A percentile compares a stretch with the other conserved stretches of the same genome.
Evolutionary conservation across 53 echinoderm and acorn worm genomes (phyloP).

Genomic region (Apostichopus leukothele): DNA sequence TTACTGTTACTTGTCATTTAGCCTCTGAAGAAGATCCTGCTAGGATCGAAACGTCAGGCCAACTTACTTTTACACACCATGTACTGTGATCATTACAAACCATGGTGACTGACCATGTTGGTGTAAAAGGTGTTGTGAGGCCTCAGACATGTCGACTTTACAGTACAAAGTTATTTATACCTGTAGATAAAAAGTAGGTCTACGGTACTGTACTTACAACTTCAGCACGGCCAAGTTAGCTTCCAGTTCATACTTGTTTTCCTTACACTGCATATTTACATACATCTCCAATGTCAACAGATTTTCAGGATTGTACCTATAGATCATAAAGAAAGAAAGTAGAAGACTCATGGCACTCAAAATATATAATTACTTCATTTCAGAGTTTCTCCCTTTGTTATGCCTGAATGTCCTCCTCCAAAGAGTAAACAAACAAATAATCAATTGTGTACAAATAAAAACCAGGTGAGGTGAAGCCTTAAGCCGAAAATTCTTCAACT

Average conservation of each 20-base stretch:
- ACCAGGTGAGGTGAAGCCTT: background rate
- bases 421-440: background rate
- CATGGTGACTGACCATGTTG: no score
- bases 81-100: no score
- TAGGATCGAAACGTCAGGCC: no score
- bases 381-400: background rate
- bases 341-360: background rate
- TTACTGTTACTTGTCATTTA: no score
- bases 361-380: no score
- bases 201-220: constrained; percentile 66
- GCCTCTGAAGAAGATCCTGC: no score
- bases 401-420: background rate
- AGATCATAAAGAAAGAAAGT: background rate
- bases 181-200: no score
- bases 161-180: no score
- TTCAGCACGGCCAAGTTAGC: constrained; percentile 93
- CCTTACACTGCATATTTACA: constrained; percentile 89
- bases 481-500: background rate
- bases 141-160: no score
- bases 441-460: no score
- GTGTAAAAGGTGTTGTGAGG: no score
- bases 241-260: constrained; percentile 94
- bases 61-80: no score
- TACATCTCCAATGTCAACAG: constrained; percentile 83
- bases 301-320: constrained; percentile 97